phyloP scores from a whole-genome alignment of 2,797 vertebrate species.

The Vireo griseus region DNA sequence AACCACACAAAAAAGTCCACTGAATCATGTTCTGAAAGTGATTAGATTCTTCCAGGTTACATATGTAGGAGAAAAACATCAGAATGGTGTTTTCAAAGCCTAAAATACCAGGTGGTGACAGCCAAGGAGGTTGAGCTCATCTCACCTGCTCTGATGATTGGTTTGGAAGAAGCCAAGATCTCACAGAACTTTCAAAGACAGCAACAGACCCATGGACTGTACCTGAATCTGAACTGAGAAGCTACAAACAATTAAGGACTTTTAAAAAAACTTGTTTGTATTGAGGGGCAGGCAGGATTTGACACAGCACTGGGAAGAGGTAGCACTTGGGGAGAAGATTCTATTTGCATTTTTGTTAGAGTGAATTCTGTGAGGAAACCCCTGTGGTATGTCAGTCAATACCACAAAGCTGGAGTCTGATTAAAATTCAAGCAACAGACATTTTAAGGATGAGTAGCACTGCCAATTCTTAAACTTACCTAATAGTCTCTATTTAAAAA shows the following conservation, averaged over 20 bases:
- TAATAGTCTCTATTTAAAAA: slow-evolving; percentile 21
- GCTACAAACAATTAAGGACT: neutral
- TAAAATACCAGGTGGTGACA: neutral
- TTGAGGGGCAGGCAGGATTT: neutral
- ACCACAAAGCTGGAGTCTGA: neutral
- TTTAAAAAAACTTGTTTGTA: neutral
- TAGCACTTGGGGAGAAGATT: neutral
- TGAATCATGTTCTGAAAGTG: neutral
- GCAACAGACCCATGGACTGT: neutral
- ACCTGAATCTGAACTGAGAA: neutral
- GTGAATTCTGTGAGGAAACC: neutral
- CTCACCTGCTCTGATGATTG: neutral
- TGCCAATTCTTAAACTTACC: slow-evolving; percentile 32
- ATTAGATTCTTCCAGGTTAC: neutral
- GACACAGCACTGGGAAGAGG: neutral
- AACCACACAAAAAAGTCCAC: neutral
- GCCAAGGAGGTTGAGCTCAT: neutral
- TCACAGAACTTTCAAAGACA: neutral
- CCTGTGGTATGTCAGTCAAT: neutral
- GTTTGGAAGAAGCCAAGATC: neutral
- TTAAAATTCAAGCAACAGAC: neutral
- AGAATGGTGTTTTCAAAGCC: neutral
- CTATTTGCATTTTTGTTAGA: neutral
- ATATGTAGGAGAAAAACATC: neutral
- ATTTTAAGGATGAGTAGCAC: neutral